Evolutionary conservation across 1,140 invertebrate genomes (phyloP).

Genomic region (Calephelis nemesis): DNA sequence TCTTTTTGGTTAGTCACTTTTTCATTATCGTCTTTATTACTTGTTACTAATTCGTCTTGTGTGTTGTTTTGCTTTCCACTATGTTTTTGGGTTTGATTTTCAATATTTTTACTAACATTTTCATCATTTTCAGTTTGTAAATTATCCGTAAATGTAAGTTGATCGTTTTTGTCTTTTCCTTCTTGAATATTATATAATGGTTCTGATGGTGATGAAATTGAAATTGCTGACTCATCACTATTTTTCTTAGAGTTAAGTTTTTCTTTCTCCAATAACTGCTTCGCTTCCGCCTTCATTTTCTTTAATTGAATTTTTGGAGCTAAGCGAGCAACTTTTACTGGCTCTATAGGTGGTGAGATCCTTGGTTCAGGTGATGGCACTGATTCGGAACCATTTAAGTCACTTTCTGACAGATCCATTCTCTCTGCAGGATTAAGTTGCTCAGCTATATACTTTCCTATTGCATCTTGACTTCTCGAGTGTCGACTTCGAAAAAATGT

Average conservation of each 20-base stretch:
- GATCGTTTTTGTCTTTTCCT: constrained; percentile 1
- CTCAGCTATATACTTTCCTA: constrained; percentile 77
- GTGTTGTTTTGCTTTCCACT: constrained; percentile 2
- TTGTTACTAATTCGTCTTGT: neutral
- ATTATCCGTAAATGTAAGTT: neutral
- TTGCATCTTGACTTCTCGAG: constrained; percentile 78
- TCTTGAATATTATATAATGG: neutral
- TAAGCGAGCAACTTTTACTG: constrained; percentile 63
- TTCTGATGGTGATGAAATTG: constrained; percentile 14
- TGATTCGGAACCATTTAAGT: constrained; percentile 60
- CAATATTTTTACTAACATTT: neutral
- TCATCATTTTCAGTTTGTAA: neutral
- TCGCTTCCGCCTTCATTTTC: constrained; percentile 73
- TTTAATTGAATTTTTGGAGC: constrained; percentile 77
- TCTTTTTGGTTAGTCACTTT: constrained; percentile 1
- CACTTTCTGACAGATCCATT: constrained; percentile 58
- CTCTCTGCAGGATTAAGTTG: constrained; percentile 68
- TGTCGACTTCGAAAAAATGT: constrained; percentile 79
- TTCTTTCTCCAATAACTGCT: constrained; percentile 54
- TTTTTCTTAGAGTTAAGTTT: constrained; percentile 43
- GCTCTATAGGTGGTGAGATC: constrained; percentile 60
- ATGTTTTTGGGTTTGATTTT: neutral
- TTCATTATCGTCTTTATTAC: constrained; percentile 13
- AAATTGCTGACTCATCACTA: constrained; percentile 28
- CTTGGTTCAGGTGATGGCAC: constrained; percentile 53